Evolutionary conservation across 2,797 vertebrate species (phyloP).

Genomic region (Mergus octosetaceus): DNA sequence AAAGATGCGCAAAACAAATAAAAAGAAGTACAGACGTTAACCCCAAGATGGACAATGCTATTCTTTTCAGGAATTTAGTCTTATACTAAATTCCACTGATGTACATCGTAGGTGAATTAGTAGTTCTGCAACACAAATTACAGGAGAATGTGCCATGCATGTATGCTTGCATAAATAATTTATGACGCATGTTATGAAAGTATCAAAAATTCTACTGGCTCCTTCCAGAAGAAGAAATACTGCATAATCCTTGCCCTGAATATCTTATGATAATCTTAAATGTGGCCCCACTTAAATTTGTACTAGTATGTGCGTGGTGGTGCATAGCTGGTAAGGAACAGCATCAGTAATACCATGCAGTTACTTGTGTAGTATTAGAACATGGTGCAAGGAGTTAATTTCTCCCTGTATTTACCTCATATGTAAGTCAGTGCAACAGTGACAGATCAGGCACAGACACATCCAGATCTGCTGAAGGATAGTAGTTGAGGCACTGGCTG

Average conservation of each 20-base stretch:
- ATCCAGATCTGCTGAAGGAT: not conserved
- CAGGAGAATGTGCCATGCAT: not conserved
- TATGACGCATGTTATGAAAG: not conserved
- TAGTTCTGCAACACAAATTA: not conserved
- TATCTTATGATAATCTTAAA: not conserved
- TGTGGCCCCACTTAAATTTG: not conserved
- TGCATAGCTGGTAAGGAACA: not conserved
- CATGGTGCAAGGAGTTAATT: not conserved
- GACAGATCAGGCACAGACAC: not conserved
- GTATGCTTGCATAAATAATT: not conserved
- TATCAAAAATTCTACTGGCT: not conserved
- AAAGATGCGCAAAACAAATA: not conserved
- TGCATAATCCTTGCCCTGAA: not conserved
- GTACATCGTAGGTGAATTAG: not conserved
- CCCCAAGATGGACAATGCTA: not conserved
- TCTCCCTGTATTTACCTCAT: not conserved
- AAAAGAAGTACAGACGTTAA: not conserved
- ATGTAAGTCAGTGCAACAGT: accelerated
- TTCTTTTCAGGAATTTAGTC: not conserved
- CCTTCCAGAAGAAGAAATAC: not conserved
- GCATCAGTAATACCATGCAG: not conserved
- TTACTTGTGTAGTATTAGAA: not conserved
- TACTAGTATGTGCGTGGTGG: not conserved
- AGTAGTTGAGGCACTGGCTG: accelerated
- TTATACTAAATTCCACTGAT: not conserved